Base-by-base conservation (phyloP, 2,113 vertebrate genomes). In the Egretta garzetta region DNA sequence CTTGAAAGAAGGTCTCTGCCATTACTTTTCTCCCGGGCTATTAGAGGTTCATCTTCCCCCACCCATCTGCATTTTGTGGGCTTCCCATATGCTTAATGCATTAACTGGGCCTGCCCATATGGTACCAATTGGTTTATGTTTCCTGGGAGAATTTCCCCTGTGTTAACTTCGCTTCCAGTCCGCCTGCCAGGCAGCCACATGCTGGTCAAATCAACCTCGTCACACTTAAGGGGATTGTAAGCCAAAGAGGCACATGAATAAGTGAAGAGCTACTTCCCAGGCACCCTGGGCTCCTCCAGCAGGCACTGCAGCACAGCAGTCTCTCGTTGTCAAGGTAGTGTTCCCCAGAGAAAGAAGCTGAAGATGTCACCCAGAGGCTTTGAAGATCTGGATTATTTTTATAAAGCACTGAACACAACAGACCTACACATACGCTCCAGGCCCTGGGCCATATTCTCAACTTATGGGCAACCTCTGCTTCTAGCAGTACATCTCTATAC, bases 201-300 rank as follows among this genome's bases (percentile, higher is more conserved):
- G 67, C 67, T 79, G 64, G 67, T 86, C 86, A 60, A 28, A 87
- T 83, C 83, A 95, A 67, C 75, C 68, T 63, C 2, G 24, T 79
- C 95, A 91, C 75, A 83, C 88, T 95, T 91, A 76, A 91, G 83
- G 73, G 88, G 91, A 94, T 12, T 96, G 88, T 56, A 76, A 77
- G 80, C 86, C 70, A 93, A 56, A 68, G 32, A 76, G 45, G 56
- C 80, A 76, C 62, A 85, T 80, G 91, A 91, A 30, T 89, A 95
- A 91, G 70, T 58, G 41, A 93, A 47, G 45, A 93, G 73, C 49
- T 60, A 17, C 58, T 87, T 93, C 66, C 33, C 49, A 49, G 73
- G 64, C 8, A 12, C 26, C 41, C 47, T 15, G 26, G 66, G 75
- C 58, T 76, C 17, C 49, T 55, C 64, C 80, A 84, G 70, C 77